Evolutionary conservation across 2,113 vertebrate species (phyloP).

Genomic region (Bos indicus): DNA sequence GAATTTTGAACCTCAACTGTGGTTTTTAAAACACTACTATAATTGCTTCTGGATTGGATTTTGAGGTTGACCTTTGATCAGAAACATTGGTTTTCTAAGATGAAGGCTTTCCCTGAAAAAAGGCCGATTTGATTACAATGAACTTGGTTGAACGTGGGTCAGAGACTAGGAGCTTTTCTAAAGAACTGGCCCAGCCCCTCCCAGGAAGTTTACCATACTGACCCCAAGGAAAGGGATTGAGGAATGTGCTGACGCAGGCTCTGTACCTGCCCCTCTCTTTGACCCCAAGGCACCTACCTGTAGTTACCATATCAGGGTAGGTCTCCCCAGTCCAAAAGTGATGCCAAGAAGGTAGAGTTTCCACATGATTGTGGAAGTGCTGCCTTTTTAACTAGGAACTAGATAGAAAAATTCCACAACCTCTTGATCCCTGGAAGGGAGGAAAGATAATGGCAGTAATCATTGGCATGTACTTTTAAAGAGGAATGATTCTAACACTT

Average conservation of each 20-base stretch:
- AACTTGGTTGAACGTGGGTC: constrained; percentile 3
- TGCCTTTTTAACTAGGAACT: background rate
- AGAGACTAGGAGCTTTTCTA: background rate
- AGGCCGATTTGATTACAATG: background rate
- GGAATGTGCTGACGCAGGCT: background rate
- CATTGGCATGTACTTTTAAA: background rate
- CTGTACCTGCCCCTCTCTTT: background rate
- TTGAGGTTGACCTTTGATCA: constrained; percentile 52
- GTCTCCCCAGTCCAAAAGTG: background rate
- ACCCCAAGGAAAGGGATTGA: background rate
- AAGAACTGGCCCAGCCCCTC: background rate
- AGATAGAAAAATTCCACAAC: background rate
- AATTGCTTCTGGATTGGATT: constrained; percentile 63
- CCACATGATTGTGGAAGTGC: background rate
- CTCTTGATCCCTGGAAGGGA: background rate
- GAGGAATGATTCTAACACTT: background rate
- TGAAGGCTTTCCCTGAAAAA: background rate
- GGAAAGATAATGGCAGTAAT: background rate
- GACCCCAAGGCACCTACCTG: background rate
- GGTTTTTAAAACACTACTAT: constrained; percentile 43
- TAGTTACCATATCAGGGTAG: background rate
- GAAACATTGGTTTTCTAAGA: constrained; percentile 39
- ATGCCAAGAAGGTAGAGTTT: background rate
- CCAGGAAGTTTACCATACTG: background rate
- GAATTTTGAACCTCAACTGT: constrained; percentile 3